Percentiles rank a stretch among this genome's conserved stretches.
Conservation (phyloP, 2,888 invertebrate genomes). For the Drosophila neutralis region DNA sequence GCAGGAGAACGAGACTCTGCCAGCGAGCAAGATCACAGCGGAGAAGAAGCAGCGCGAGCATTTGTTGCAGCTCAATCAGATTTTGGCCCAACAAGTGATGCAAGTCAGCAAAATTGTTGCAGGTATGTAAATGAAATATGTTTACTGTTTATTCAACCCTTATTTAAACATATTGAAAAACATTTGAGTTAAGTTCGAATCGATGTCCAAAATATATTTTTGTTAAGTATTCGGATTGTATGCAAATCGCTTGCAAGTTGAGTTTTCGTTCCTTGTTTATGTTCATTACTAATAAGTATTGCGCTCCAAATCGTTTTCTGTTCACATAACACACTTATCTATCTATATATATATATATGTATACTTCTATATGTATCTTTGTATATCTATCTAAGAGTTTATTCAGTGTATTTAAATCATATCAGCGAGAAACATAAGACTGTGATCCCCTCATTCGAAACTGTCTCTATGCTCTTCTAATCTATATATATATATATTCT, state of each 20-base stretch:
- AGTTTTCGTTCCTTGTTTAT: constrained; percentile 65
- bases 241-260: constrained; percentile 63
- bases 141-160: neutral
- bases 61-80: constrained; percentile 95
- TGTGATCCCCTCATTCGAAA: constrained; percentile 38
- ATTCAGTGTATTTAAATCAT: constrained; percentile 50
- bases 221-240: constrained; percentile 42
- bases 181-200: constrained; percentile 52
- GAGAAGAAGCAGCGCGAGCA: constrained; percentile 96
- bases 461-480: constrained; percentile 81
- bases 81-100: constrained; percentile 96
- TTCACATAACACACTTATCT: constrained; percentile 26
- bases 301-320: constrained; percentile 44
- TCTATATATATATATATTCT: constrained; percentile 78
- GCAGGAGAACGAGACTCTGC: constrained; percentile 83
- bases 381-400: constrained; percentile 54
- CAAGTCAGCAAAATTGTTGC: constrained; percentile 98
- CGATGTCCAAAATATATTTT: constrained; percentile 47
- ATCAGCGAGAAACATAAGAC: constrained; percentile 24
- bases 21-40: constrained; percentile 91
- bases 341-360: constrained; percentile 17
- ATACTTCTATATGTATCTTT: constrained; percentile 32
- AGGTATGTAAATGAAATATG: constrained; percentile 87
- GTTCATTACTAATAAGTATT: constrained; percentile 61
- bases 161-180: constrained; percentile 13